Base-by-base conservation (phyloP, 92 coral and sea anemone genomes). In the Micromussa lordhowensis region DNA sequence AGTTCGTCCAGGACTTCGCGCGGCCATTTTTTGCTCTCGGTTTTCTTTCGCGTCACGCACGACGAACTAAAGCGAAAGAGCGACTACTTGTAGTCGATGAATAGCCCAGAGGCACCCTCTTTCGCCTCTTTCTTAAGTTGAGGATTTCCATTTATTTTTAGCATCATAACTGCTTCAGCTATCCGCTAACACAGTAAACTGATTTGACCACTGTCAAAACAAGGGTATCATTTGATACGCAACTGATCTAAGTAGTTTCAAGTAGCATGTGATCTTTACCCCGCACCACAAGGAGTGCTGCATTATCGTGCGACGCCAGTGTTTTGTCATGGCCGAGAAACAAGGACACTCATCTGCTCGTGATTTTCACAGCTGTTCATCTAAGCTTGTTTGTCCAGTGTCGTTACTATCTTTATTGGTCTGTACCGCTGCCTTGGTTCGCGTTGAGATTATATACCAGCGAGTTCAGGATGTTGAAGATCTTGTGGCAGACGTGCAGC, bases 391-490 rank as follows among this genome's bases (percentile, higher is more conserved):
- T 73, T 76, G 63, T 77, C 82, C 75, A 1, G 40, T 77, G 19
- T 85, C 75, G 40, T 61, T 85, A 8, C 58, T 76, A 11, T 85
- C 83, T 51, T 61, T 76, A 26, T 58, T 77, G 75, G 77, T 85
- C 51, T 85, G 89, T 71, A 13, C 66, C 26, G 30, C 77, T 38
- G 64, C 59, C 3, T 76, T 85, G 77, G 77, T 76, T 38, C 89
- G 83, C 13, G 83, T 85, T 14, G 89, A 85, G 75, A 59, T 85
- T 16, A 36, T 85, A n/a, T 61, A 63, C 66, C 64, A 85, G 76
- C 75, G 89, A 58, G 89, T 85, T n/a, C 18, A 59, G 29, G 8
- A 10, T 15, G 75, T 76, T 17, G 76, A 76, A 49, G 73, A 76
- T 19, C 19, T 8, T 28, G 29, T 85, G 34, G 83, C 77, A 13